These are phyloP conservation scores for Puffinus mauretanicus DNA, from an alignment of 2,113 vertebrate species.

Conservation along the genomic window DNA sequence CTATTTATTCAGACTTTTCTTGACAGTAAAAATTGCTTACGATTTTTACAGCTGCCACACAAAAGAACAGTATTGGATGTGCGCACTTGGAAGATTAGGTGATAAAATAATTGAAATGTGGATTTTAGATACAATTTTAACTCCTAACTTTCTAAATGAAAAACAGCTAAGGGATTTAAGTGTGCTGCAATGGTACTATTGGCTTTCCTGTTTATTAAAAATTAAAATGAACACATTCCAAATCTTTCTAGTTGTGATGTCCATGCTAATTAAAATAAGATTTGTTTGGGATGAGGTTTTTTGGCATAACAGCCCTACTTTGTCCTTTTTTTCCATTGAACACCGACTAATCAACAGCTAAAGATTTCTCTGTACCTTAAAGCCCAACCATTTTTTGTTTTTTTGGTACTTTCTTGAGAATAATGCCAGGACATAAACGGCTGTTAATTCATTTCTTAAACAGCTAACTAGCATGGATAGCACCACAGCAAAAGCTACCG, in stretches of 20 bases:
- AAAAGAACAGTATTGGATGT: constrained; percentile 67
- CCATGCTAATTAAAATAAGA: background rate
- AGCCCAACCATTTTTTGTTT: background rate
- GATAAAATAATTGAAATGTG: constrained; percentile 66
- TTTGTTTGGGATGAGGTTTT: background rate
- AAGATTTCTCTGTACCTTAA: background rate
- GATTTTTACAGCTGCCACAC: constrained; percentile 79
- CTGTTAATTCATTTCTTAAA: background rate
- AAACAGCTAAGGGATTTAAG: constrained; percentile 17
- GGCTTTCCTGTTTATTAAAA: constrained; percentile 46
- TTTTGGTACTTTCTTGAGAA: background rate
- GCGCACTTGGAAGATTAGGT: constrained; percentile 54
- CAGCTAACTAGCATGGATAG: background rate
- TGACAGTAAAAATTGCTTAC: constrained; percentile 78
- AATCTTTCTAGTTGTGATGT: background rate
- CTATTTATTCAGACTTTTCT: constrained; percentile 76
- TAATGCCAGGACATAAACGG: background rate
- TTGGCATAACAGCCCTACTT: background rate
- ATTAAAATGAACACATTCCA: background rate
- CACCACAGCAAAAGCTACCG: background rate
- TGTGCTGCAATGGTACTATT: background rate
- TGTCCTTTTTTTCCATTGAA: background rate
- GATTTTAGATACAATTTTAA: constrained; percentile 63
- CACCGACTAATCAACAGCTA: background rate
- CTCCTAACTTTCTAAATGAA: constrained; percentile 44